Evolutionary conservation across 2,113 vertebrate genomes (phyloP), one percentile per base, ranked within the genome.

Genomic region (Tringa solitaria): DNA sequence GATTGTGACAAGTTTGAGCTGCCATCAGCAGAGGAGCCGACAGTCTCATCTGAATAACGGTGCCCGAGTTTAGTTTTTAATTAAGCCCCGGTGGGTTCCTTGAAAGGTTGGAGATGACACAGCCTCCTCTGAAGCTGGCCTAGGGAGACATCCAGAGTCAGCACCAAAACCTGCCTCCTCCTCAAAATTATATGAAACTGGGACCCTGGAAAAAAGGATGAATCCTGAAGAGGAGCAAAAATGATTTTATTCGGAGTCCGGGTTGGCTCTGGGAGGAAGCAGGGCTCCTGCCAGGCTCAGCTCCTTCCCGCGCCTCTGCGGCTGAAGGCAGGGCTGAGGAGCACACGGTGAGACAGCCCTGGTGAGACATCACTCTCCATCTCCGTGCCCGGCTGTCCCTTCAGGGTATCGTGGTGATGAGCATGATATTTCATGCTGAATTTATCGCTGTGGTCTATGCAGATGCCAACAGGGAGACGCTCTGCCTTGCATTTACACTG

Each of bases 21-120:
- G 95, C 84, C 37, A 28, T 94, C 95, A 96, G 95, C 93, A 46
- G 80, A 95, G 92, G 86, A 96, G 91, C 94, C 23, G 37, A 57
- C 54, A 61, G 94, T 96, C 97, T 94, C 85, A 48, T 97, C 93
- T 95, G 98, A 97, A 98, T 97, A 97, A 83, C 91, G 84, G 97
- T 96, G 97, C 80, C 86, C 26, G 51, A 87, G 95, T 94, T 97
- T 95, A 91, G 97, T 87, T 98, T 98, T 98, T 98, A 98, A 98
- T 98, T 98, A 98, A 98, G 97, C 97, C 98, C 98, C 78, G 69
- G 75, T 96, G 96, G 97, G 97, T 97, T 96, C 98, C 98, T 96
- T 93, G 97, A 98, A 98, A 98, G 98, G 98, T 97, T 97, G 96
- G 86, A 30, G 93, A 97, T 97, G 97, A 98, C 98, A 98, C 96